These are phyloP conservation scores for Syncerus caffer DNA, from an alignment of 2,797 vertebrate species.

Conservation along the genomic window DNA sequence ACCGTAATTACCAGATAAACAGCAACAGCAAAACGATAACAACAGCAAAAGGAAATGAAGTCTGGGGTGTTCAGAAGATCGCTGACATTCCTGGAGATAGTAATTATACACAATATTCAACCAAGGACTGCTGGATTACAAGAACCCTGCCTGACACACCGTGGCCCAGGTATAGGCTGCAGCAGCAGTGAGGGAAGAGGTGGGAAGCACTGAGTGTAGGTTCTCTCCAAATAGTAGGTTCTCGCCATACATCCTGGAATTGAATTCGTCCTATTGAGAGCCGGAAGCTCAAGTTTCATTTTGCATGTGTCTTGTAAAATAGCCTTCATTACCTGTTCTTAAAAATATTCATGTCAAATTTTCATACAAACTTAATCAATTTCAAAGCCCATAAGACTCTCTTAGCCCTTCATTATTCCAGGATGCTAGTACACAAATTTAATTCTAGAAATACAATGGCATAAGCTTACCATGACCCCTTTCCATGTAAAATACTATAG, in stretches of 20 bases:
- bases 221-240: not conserved
- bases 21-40: not conserved
- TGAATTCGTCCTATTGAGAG: not conserved
- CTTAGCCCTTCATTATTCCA: not conserved
- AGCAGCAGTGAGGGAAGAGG: not conserved
- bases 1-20: not conserved
- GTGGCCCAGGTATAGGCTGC: rapidly evolving
- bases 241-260: too few relatives aligned
- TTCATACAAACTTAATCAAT: not conserved
- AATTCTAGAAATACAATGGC: not conserved
- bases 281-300: not conserved
- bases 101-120: not conserved
- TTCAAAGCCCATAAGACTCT: not conserved
- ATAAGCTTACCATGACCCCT: not conserved
- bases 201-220: rapidly evolving
- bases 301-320: not conserved
- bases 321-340: not conserved
- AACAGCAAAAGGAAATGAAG: not conserved
- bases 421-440: not conserved
- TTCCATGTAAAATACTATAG: not conserved
- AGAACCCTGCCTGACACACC: not conserved
- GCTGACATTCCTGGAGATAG: not conserved
- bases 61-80: not conserved
- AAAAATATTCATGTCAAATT: not conserved
- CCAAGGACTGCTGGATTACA: rapidly evolving